A percentile compares a stretch with the other conserved stretches of the same genome.
Conservation (phyloP, 2,797 vertebrate species). For the Ispidina lecontei region DNA sequence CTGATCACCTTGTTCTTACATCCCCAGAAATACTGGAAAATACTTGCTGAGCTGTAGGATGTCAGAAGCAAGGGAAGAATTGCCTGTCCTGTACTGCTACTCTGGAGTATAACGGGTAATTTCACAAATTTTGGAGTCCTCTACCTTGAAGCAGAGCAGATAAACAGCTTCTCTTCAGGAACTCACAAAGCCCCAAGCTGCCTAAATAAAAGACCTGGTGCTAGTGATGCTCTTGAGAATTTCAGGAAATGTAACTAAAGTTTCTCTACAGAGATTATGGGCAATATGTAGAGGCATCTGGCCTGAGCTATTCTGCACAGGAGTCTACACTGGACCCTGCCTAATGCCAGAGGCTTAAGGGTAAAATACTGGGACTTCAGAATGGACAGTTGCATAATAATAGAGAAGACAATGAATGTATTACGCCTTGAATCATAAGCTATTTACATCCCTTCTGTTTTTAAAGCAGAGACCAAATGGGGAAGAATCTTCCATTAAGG, state of each 20-base stretch:
- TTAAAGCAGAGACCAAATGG: conserved; percentile 15
- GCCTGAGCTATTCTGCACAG: not conserved
- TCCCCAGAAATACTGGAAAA: conserved; percentile 25
- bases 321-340: not conserved
- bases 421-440: not conserved
- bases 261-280: not conserved
- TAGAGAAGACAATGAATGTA: conserved; percentile 14
- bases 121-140: not conserved
- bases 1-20: conserved; percentile 1
- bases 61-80: not conserved
- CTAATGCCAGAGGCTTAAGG: not conserved
- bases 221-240: not conserved
- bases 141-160: not conserved
- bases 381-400: conserved; percentile 8
- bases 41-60: conserved; percentile 6
- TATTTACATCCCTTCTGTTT: conserved; percentile 39
- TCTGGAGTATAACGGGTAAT: not conserved
- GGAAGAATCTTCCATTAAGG: conserved; percentile 33
- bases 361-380: not conserved
- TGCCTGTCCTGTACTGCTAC: not conserved
- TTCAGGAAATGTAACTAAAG: not conserved
- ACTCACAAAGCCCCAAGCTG: not conserved
- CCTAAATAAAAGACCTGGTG: not conserved
- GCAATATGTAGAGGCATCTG: not conserved
- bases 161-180: not conserved